phyloP scores from a whole-genome alignment of 2,888 invertebrate species.

The Lithophane socia region DNA sequence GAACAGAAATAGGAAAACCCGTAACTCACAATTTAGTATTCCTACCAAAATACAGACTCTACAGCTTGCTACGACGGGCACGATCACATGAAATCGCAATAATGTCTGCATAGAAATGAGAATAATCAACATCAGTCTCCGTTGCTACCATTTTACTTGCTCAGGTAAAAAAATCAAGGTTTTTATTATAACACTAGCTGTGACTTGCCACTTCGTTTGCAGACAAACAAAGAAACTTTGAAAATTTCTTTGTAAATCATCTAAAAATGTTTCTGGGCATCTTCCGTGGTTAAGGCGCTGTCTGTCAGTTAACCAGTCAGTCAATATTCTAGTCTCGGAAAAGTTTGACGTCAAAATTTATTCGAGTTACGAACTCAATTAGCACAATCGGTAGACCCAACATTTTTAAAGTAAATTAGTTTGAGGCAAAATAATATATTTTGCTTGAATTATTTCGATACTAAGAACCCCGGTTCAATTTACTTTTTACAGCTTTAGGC shows the following conservation, averaged over 20 bases:
- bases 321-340: not conserved
- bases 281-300: not conserved
- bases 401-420: not conserved
- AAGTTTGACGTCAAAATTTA: not conserved
- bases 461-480: slow-evolving; percentile 21
- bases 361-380: slow-evolving; percentile 9
- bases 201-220: not conserved
- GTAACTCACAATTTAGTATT: slow-evolving; percentile 10
- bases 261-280: not conserved
- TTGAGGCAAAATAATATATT: not conserved
- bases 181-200: slow-evolving; percentile 25
- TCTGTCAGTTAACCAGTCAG: not conserved
- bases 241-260: not conserved
- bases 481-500: slow-evolving; percentile 10
- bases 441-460: not conserved
- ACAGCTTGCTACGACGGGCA: slow-evolving; percentile 9
- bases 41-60: slow-evolving; percentile 24
- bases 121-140: slow-evolving; percentile 69
- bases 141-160: slow-evolving; percentile 26
- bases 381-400: not conserved
- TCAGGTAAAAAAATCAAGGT: slow-evolving; percentile 32
- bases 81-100: slow-evolving; percentile 49
- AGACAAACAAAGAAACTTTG: not conserved
- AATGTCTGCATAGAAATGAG: slow-evolving; percentile 66
- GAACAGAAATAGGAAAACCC: not conserved